Evolutionary conservation across 1,140 invertebrate genomes (phyloP).

Genomic region (Drosophila subpulchrella): DNA sequence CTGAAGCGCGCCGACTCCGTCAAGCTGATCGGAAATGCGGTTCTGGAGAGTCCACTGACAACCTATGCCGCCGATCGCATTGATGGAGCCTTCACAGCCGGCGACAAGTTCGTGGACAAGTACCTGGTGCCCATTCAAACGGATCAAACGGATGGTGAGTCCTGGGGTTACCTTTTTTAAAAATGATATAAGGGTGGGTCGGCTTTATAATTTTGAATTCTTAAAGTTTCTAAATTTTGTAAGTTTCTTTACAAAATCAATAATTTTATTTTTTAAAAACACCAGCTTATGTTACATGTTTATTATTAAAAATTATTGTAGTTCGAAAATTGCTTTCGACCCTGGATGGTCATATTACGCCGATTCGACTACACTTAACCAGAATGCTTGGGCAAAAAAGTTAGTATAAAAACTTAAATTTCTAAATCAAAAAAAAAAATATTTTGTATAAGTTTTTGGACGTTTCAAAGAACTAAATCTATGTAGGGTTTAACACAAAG

Average conservation of each 20-base stretch:
- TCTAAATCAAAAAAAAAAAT: background rate
- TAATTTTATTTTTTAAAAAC: background rate
- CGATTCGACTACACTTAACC: conserved; percentile 1
- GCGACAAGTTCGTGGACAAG: conserved; percentile 92
- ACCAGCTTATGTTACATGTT: background rate
- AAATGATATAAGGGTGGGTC: background rate
- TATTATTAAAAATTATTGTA: conserved; percentile 15
- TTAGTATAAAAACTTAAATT: background rate
- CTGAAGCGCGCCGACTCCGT: conserved; percentile 91
- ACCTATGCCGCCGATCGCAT: conserved; percentile 89
- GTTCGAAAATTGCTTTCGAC: conserved; percentile 8
- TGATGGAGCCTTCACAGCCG: conserved; percentile 89
- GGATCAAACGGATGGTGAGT: conserved; percentile 86
- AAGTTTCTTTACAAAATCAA: no score
- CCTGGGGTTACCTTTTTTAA: background rate
- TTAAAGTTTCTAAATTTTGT: background rate
- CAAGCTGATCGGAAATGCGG: conserved; percentile 89
- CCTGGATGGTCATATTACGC: conserved; percentile 2
- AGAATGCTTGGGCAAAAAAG: conserved; percentile 8
- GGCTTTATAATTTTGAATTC: background rate
- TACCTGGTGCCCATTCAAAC: conserved; percentile 88
- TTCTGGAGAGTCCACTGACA: conserved; percentile 88
- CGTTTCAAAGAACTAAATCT: no score
- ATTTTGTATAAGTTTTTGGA: no score
- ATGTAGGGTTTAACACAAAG: background rate